Evolutionary conservation across 2,888 invertebrate genomes (phyloP).

Genomic region (Trichogramma evanescens): DNA sequence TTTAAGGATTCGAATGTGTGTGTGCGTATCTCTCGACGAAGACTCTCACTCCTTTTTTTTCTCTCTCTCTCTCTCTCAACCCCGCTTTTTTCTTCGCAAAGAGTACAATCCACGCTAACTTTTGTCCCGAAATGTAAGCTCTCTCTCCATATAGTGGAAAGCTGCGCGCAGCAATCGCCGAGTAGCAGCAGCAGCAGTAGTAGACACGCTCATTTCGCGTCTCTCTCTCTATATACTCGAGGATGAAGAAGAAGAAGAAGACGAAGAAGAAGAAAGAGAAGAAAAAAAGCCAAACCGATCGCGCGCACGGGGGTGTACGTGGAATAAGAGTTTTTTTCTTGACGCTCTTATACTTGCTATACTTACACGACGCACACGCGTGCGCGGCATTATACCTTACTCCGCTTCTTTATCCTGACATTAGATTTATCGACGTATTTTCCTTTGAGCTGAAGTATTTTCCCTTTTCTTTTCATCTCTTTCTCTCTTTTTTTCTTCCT

Average conservation of each 20-base stretch:
- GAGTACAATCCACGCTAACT: conserved; percentile 2
- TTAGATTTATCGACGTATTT: conserved; percentile 39
- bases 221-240: not conserved
- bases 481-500: too few species aligned
- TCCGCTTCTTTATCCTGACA: conserved; percentile 23
- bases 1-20: not conserved
- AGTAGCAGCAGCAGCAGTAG: not conserved
- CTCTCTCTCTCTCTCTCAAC: too few species aligned
- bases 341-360: too few species aligned
- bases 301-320: not conserved
- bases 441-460: conserved; percentile 22
- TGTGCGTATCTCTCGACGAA: not conserved
- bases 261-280: too few species aligned
- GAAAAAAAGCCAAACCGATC: not conserved
- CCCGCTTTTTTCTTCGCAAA: too few species aligned
- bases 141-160: not conserved
- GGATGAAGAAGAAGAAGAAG: too few species aligned
- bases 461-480: too few species aligned
- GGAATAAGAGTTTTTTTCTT: conserved; percentile 25
- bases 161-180: conserved; percentile 7
- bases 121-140: conserved; percentile 12
- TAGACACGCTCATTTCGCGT: not conserved
- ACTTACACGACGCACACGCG: conserved; percentile 6
- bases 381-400: conserved; percentile 23
- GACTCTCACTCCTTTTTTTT: too few species aligned